phyloP scores from a whole-genome alignment of 2,888 invertebrate genomes.

The Archaeoteleia sp. region DNA sequence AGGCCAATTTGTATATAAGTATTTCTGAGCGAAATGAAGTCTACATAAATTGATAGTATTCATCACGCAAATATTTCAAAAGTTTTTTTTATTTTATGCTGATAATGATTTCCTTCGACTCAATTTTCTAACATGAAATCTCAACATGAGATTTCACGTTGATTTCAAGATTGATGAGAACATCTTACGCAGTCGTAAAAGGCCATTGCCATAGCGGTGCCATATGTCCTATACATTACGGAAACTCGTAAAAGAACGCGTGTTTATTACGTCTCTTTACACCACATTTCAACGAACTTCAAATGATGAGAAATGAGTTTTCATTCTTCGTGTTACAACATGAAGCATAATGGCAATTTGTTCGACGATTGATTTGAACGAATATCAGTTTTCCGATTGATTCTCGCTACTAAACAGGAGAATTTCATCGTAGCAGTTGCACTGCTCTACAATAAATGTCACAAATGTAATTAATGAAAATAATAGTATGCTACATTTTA shows the following conservation, averaged over 20 bases:
- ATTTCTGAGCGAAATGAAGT: no score
- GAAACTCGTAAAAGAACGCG: slow-evolving; percentile 23
- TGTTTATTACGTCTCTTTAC: slow-evolving; percentile 25
- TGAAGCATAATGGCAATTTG: slow-evolving; percentile 15
- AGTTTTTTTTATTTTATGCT: slow-evolving; percentile 3
- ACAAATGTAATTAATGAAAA: no score
- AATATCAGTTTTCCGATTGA: slow-evolving; percentile 1
- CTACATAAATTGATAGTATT: no score
- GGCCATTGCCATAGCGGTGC: slow-evolving; percentile 12
- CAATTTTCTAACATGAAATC: slow-evolving; percentile 11
- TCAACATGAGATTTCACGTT: slow-evolving; percentile 6
- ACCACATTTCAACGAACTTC: slow-evolving; percentile 6
- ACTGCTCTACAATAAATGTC: no score
- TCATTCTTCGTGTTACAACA: slow-evolving; percentile 1
- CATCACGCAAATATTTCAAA: no score
- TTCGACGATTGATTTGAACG: slow-evolving; percentile 9
- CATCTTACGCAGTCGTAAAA: slow-evolving; percentile 25
- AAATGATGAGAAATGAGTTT: slow-evolving; percentile 20
- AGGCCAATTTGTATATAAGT: no score
- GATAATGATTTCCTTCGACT: slow-evolving; percentile 10
- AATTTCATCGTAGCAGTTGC: no score
- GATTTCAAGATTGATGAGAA: slow-evolving; percentile 7
- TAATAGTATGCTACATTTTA: no score
- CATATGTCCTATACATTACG: slow-evolving; percentile 31
- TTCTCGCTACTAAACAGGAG: no score